Evolutionary conservation across 2,113 vertebrate genomes (phyloP), one percentile per base, ranked within the genome.

Genomic region (Pangasianodon gigas): DNA sequence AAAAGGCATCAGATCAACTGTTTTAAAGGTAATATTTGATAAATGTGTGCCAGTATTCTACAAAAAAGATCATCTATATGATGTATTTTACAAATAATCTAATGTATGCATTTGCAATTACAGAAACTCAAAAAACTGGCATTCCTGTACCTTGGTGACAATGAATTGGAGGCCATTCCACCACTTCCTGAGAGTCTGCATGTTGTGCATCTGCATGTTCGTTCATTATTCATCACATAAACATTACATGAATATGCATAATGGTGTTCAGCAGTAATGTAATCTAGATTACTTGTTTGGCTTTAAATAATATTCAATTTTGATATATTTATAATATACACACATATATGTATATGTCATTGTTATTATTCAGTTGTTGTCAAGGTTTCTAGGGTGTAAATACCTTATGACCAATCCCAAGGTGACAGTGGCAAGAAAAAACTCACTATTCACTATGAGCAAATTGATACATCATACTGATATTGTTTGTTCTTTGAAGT

Each of bases 171-270:
- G 88, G 96, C 96, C 13, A 96, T 99, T 87, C 98, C 98, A 71
- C 96, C 96, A 26, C 95, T 99, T 90, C 98, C 98, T 0, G 98
- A 99, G 92, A 97, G 94, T 56, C 96, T 99, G 74, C 96, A 96
- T n/a, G 93, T 97, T 88, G 96, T 98, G 89, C 97, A 99, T 90
- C 96, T 99, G 74, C 97, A 99, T 94, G 98, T 98, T 93, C 48
- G 95, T 94, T 26, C 3, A 82, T 69, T 41, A 52, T 85, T 65
- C 32, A 37, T 74, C 19, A 71, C 84, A 19, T 51, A 69, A 26
- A 46, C 1, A n/a, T 37, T 46, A 46, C 24, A 32, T 52, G 44
- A 37, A 41, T 14, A 87, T 56, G 21, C 32, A 8, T 51, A 52
- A 41, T 84, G 26, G 21, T n/a, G 6, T 21, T 37, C 0, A 26